Percentiles rank a stretch among this genome's conserved stretches.
phyloP scores from a whole-genome alignment of 2,888 invertebrate genomes.

The Leptopterna dolabrata region DNA sequence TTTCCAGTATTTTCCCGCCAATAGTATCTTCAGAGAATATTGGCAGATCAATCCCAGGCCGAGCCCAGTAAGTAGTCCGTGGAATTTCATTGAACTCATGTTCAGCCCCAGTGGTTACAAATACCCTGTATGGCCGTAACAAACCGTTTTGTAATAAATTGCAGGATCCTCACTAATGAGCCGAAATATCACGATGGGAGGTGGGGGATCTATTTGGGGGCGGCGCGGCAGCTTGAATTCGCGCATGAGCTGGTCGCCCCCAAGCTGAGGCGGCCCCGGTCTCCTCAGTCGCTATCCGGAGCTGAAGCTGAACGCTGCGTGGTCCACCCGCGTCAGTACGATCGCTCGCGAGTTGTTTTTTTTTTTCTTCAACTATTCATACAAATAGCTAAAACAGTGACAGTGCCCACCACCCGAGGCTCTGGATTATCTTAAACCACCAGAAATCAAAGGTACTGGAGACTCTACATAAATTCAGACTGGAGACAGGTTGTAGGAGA shows the following conservation, averaged over 20 bases:
- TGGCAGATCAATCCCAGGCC: too few relatives aligned
- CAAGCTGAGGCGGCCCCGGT: neutral
- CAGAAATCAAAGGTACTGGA: neutral
- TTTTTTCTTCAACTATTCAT: neutral
- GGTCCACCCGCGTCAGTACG: neutral
- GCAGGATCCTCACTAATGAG: neutral
- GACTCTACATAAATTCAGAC: neutral
- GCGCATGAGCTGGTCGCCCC: conserved; percentile 38
- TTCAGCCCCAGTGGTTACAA: too few relatives aligned
- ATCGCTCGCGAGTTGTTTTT: conserved; percentile 31
- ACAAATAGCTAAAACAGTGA: neutral
- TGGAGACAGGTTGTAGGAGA: too few relatives aligned
- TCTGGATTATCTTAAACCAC: conserved; percentile 3
- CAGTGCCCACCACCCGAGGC: conserved; percentile 22
- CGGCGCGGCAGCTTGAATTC: neutral
- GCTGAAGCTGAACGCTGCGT: conserved; percentile 31
- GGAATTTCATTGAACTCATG: too few relatives aligned
- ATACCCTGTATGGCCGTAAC: too few relatives aligned
- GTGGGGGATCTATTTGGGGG: neutral
- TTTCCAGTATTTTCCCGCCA: too few relatives aligned
- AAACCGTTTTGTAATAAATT: neutral
- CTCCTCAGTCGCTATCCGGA: conserved; percentile 34
- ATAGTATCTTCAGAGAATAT: too few relatives aligned
- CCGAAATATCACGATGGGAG: neutral
- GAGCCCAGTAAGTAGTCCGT: too few relatives aligned